Percentiles rank a stretch among this genome's conserved stretches.
Conservation (phyloP, 2,797 vertebrate genomes). For the Chiloscyllium punctatum region DNA sequence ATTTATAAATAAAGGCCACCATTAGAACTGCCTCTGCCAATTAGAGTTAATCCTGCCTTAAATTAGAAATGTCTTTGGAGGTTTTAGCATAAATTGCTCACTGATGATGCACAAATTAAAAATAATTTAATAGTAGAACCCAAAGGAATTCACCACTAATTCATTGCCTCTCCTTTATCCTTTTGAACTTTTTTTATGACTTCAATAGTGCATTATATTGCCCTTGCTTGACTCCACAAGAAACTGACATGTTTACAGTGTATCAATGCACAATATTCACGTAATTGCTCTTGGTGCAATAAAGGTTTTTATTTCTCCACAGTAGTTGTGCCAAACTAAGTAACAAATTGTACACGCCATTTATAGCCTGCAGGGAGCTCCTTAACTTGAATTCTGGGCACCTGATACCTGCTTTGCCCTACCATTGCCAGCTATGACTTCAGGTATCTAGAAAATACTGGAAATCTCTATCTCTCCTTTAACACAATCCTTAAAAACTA, state of each 20-base stretch:
- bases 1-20: background rate
- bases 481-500: background rate
- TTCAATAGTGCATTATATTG: background rate
- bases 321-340: background rate
- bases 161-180: background rate
- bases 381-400: background rate
- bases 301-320: background rate
- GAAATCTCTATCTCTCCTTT: background rate
- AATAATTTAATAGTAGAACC: background rate
- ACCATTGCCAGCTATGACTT: background rate
- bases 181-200: background rate
- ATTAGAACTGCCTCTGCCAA: background rate
- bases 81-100: background rate
- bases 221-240: background rate
- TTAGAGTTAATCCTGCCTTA: background rate
- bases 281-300: background rate
- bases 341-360: background rate
- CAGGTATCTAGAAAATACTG: background rate
- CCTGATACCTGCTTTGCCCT: background rate
- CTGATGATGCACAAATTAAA: background rate
- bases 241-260: background rate
- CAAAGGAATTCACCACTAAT: background rate
- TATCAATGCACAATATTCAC: background rate
- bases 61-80: background rate
- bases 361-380: background rate